Evolutionary conservation across 2,797 vertebrate species (phyloP), one percentile per base, ranked within the genome.

Genomic region (Falco columbarius): DNA sequence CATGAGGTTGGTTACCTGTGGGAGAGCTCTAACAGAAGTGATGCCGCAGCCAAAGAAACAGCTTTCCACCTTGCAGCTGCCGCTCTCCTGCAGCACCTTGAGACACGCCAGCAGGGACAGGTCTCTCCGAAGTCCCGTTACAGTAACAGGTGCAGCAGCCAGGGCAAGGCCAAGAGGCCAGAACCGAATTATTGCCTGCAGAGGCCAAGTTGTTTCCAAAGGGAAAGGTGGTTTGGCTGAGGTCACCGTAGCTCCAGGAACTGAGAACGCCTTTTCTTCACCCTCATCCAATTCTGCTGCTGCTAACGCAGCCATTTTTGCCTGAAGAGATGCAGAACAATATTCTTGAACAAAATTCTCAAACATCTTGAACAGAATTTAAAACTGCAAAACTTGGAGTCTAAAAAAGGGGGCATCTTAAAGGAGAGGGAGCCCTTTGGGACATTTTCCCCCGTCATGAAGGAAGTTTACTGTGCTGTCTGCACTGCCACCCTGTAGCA

Each of bases 81-180:
- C 61, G 23, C 85, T 98, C 70, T 81, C 96, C 92, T 96, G 98
- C 7, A 98, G 98, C 51, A 98, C 97, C 75, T 95, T 97, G 71
- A 99, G 98, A 67, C 98, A 98, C 5, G 98, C 96, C 79, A 99
- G 98, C 77, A 98, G 96, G 17, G 98, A 98, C 90, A 98, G 94
- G 76, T 98, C 98, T 95, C 98, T 98, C 92, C 98, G 98, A 67
- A 99, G 98, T 47, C 98, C 98, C 0, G n/a, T 89, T 15, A 94
- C 92, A 0, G 98, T 98, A 32, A 97, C 75, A 8, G 99, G 98
- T 0, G 98, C 98, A 0, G 98, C 98, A 80, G 98, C 98, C 91
- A 99, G 98, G 36, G 98, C 99, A 29, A 99, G 98, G 13, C 99
- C 98, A 89, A 99, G 97, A 34, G 99, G 99, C 99, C 99, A 99